A percentile compares a stretch with the other conserved stretches of the same genome.
Evolutionary conservation across 2,888 invertebrate species (phyloP).

Genomic region (Omphaloscelis lunosa): DNA sequence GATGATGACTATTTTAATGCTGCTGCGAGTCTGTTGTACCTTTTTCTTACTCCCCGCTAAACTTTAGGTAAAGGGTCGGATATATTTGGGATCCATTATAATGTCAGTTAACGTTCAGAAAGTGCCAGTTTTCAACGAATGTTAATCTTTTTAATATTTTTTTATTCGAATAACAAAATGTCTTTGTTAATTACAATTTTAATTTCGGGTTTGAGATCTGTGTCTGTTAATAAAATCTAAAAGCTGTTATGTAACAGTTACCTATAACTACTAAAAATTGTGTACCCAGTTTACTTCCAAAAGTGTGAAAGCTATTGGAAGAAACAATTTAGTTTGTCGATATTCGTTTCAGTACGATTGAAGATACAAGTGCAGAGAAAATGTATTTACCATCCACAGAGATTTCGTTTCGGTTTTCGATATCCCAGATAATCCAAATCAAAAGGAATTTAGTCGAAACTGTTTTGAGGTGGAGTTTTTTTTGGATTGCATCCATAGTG

Average conservation of each 20-base stretch:
- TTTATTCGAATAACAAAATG: neutral
- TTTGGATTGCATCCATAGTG: neutral
- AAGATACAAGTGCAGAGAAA: slow-evolving; percentile 32
- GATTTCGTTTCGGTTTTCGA: slow-evolving; percentile 46
- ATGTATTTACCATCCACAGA: slow-evolving; percentile 40
- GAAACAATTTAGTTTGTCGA: slow-evolving; percentile 49
- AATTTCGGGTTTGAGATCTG: neutral
- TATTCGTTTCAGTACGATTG: slow-evolving; percentile 42
- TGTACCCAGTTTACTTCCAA: neutral
- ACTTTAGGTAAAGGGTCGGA: neutral
- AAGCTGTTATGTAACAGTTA: neutral
- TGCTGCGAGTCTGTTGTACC: neutral
- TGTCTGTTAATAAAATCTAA: neutral
- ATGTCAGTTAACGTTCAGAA: neutral
- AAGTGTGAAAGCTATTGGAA: slow-evolving; percentile 7
- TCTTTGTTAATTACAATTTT: neutral
- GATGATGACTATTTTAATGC: neutral
- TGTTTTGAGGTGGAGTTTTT: neutral
- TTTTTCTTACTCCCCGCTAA: neutral
- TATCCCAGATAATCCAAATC: slow-evolving; percentile 37
- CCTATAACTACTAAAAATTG: neutral
- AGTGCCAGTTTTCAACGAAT: neutral
- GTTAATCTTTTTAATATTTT: neutral
- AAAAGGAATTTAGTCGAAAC: slow-evolving; percentile 9
- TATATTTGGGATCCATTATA: neutral